Conservation (phyloP, 2,113 vertebrate genomes). For the Eretmochelys imbricata region DNA sequence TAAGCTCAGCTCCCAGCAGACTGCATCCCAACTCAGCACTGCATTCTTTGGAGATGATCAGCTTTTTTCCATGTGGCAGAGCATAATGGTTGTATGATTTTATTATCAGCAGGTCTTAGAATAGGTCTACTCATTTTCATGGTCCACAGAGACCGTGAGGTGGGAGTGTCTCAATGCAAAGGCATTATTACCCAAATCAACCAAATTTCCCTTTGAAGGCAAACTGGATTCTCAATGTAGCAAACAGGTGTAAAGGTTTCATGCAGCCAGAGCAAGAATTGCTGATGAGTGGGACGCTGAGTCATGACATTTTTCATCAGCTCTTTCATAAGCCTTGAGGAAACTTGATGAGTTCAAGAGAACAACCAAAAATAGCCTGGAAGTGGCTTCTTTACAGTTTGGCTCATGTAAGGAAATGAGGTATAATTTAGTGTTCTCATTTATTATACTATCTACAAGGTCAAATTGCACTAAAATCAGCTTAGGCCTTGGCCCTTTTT, state of each 20-base stretch:
- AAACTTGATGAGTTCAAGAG: not conserved
- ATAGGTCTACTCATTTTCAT: not conserved
- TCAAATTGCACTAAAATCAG: not conserved
- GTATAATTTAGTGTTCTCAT: not conserved
- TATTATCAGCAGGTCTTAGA: not conserved
- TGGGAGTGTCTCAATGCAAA: not conserved
- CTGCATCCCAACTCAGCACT: not conserved
- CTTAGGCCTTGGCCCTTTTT: not conserved
- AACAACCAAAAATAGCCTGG: not conserved
- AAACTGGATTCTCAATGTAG: not conserved
- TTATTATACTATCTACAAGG: not conserved
- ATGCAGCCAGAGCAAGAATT: not conserved
- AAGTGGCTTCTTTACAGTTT: not conserved
- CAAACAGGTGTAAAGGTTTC: not conserved
- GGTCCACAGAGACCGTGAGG: not conserved
- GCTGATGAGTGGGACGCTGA: not conserved
- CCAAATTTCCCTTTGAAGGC: not conserved
- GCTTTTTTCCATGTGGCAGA: not conserved
- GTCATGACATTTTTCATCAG: not conserved
- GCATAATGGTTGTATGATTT: accelerated
- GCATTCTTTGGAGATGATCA: not conserved
- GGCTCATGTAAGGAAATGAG: accelerated
- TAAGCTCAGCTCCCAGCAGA: not conserved
- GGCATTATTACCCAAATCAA: not conserved
- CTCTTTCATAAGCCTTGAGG: not conserved